Evolutionary conservation across 2,888 invertebrate genomes (phyloP).

Genomic region (Hesperia comma): DNA sequence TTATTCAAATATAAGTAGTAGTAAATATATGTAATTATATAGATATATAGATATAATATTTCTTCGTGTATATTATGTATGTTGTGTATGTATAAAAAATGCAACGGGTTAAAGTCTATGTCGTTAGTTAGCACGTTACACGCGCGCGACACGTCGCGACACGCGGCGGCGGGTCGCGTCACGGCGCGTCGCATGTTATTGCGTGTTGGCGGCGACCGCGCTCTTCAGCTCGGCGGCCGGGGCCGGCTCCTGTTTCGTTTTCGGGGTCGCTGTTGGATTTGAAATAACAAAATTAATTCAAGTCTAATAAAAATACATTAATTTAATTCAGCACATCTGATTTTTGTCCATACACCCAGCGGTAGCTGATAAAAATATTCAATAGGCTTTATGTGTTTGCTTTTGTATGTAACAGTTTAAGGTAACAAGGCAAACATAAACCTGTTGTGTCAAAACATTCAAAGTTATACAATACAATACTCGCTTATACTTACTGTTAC

Average conservation of each 20-base stretch:
- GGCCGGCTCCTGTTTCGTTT: conserved; percentile 58
- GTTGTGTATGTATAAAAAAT: conserved; percentile 20
- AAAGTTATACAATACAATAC: too few species aligned
- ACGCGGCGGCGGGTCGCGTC: conserved; percentile 10
- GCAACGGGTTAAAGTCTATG: conserved; percentile 21
- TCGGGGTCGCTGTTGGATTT: conserved; percentile 61
- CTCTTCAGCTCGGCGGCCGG: conserved; percentile 54
- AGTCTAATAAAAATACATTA: too few species aligned
- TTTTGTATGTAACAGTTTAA: too few species aligned
- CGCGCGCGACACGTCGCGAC: conserved; percentile 1
- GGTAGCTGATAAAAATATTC: too few species aligned
- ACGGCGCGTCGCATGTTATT: conserved; percentile 49
- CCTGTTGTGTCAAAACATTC: too few species aligned
- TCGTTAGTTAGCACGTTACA: conserved; percentile 9
- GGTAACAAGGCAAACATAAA: too few species aligned
- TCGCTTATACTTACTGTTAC: too few species aligned
- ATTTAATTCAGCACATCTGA: too few species aligned
- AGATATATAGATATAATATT: conserved; percentile 1
- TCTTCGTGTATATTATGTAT: conserved; percentile 9
- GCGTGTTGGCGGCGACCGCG: conserved; percentile 58
- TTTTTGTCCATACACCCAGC: too few species aligned
- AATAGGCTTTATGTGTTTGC: too few species aligned
- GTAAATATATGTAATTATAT: not conserved
- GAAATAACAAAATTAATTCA: conserved; percentile 14
- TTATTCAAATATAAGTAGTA: not conserved